phyloP scores from a whole-genome alignment of 2,797 vertebrate species.

The Pipistrellus pipistrellus region DNA sequence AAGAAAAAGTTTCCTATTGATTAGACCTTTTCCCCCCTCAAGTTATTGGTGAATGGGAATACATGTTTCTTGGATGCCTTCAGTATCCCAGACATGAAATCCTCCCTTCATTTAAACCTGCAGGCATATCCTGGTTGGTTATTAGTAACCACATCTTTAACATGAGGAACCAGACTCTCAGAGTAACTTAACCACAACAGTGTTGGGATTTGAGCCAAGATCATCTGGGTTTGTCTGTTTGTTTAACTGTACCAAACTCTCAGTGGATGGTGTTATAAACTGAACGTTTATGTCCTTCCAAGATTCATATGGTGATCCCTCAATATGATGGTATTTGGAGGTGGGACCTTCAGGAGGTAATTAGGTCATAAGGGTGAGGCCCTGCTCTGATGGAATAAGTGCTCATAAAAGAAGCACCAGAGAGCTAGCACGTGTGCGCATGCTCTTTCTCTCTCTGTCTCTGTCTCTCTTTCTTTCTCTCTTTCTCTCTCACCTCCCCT shows the following conservation, averaged over 20 bases:
- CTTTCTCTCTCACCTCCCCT: neutral
- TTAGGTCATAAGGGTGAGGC: neutral
- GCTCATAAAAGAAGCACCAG: neutral
- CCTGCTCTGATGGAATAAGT: neutral
- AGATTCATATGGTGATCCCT: neutral
- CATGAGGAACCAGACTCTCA: constrained; percentile 7
- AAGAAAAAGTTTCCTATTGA: neutral
- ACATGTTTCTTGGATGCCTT: neutral
- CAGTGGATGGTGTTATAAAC: neutral
- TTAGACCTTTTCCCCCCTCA: neutral
- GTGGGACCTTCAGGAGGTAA: neutral
- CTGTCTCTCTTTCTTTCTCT: neutral
- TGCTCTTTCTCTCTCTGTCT: neutral
- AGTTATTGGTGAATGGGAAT: neutral
- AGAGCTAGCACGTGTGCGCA: neutral
- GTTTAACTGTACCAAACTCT: neutral
- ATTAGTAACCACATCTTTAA: constrained; percentile 44
- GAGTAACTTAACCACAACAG: constrained; percentile 35
- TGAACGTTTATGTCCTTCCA: neutral
- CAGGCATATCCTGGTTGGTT: neutral
- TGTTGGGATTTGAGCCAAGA: constrained; percentile 42
- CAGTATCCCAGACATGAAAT: neutral
- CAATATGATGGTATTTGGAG: neutral
- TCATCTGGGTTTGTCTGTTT: neutral
- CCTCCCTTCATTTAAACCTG: neutral